phyloP scores from a whole-genome alignment of 2,113 vertebrate genomes.

The Halichoeres trimaculatus region DNA sequence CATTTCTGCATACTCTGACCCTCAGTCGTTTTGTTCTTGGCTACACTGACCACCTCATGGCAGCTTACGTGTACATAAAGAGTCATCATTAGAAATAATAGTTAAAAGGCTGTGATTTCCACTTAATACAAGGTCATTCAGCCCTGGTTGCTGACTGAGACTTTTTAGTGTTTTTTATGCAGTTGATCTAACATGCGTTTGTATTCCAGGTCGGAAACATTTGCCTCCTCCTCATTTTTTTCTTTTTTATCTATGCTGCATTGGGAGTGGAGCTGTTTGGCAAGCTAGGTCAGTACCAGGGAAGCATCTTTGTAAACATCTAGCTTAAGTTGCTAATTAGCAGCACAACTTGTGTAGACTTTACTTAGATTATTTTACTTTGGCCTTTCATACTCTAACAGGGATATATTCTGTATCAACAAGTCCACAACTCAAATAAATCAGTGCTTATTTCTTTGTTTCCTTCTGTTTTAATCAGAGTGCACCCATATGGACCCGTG shows the following conservation, averaged over 20 bases:
- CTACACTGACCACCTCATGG: too few species aligned
- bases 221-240: constrained; percentile 92
- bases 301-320: too few species aligned
- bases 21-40: too few species aligned
- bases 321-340: too few species aligned
- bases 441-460: background rate
- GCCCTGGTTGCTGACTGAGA: background rate
- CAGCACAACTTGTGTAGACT: background rate
- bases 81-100: too few species aligned
- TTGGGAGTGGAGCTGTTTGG: constrained; percentile 95
- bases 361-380: background rate
- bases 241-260: constrained; percentile 95
- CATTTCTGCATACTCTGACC: too few species aligned
- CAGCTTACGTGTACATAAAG: too few species aligned
- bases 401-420: background rate
- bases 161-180: background rate
- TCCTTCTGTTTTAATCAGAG: constrained; percentile 14
- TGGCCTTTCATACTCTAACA: too few species aligned
- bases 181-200: background rate
- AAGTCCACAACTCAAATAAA: background rate
- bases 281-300: constrained; percentile 88
- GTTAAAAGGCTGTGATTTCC: too few species aligned
- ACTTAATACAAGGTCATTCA: background rate
- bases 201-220: constrained; percentile 91
- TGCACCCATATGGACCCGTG: background rate